phyloP scores from a whole-genome alignment of 2,797 vertebrate species.

The Periparus ater region DNA sequence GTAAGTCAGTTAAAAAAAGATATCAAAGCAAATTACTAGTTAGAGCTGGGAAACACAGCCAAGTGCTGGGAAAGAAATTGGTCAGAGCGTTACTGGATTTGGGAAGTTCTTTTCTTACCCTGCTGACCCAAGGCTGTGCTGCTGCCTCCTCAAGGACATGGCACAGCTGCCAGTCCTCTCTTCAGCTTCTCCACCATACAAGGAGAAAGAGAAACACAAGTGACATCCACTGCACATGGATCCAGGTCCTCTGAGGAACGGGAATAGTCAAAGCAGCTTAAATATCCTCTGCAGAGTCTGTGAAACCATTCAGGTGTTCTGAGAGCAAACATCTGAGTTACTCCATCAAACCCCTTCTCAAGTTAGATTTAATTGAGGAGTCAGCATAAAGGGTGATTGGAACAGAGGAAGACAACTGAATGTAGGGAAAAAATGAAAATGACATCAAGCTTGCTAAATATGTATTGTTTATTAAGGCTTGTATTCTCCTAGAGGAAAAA shows the following conservation, averaged over 20 bases:
- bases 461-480: constrained; percentile 93
- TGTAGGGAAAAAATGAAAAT: constrained; percentile 60
- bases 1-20: background rate
- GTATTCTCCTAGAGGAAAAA: constrained; percentile 85
- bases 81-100: no score
- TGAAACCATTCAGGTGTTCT: rapidly evolving
- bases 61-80: background rate
- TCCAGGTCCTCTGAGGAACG: rapidly evolving
- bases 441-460: constrained; percentile 82
- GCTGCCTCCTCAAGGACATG: background rate
- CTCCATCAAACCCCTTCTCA: background rate
- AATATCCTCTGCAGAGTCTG: background rate
- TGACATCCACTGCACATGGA: background rate
- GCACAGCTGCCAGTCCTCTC: background rate
- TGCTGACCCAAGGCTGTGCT: rapidly evolving
- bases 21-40: background rate
- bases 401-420: background rate
- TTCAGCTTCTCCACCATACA: background rate
- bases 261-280: background rate
- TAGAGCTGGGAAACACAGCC: background rate
- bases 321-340: background rate
- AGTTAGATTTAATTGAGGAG: rapidly evolving
- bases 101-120: background rate
- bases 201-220: background rate
- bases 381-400: background rate